A percentile compares a stretch with the other conserved stretches of the same genome.
Evolutionary conservation across 2,797 vertebrate genomes (phyloP).

Genomic region (Pseudopleuronectes americanus): DNA sequence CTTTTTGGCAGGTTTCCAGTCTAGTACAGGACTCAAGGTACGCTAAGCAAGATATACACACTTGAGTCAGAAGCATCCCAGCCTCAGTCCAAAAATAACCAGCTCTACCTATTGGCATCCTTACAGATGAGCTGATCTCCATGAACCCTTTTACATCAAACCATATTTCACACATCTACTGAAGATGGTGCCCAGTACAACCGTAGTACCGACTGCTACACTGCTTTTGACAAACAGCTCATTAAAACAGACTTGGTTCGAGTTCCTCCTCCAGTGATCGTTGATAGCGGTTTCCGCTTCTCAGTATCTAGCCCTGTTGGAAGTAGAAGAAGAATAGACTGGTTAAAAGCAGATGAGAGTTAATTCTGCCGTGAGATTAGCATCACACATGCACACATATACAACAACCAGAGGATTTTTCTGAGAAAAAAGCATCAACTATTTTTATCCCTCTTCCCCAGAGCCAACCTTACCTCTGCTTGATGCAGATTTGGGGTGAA

Average conservation of each 20-base stretch:
- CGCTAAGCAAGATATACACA: no score
- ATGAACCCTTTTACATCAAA: slow-evolving; percentile 3
- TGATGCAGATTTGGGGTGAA: slow-evolving; percentile 58
- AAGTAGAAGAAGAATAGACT: slow-evolving; percentile 56
- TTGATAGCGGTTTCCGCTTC: slow-evolving; percentile 27
- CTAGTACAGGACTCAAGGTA: no score
- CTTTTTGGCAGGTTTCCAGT: no score
- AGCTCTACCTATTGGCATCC: background rate
- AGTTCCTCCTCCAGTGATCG: slow-evolving; percentile 26
- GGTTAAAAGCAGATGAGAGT: slow-evolving; percentile 61
- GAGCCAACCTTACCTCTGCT: slow-evolving; percentile 63
- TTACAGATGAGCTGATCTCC: background rate
- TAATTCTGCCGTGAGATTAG: slow-evolving; percentile 47
- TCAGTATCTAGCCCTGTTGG: slow-evolving; percentile 30
- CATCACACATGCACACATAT: slow-evolving; percentile 43
- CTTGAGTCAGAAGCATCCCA: background rate
- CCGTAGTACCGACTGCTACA: background rate
- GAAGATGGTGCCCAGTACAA: background rate
- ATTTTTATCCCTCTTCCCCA: slow-evolving; percentile 69
- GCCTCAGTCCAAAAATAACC: background rate
- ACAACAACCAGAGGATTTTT: slow-evolving; percentile 55
- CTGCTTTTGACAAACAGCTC: slow-evolving; percentile 20
- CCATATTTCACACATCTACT: background rate
- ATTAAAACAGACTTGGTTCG: slow-evolving; percentile 33
- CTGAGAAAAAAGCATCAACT: slow-evolving; percentile 69